Evolutionary conservation across 2,113 vertebrate species (phyloP), one percentile per base, ranked within the genome.

Genomic region (Centropristis striata): DNA sequence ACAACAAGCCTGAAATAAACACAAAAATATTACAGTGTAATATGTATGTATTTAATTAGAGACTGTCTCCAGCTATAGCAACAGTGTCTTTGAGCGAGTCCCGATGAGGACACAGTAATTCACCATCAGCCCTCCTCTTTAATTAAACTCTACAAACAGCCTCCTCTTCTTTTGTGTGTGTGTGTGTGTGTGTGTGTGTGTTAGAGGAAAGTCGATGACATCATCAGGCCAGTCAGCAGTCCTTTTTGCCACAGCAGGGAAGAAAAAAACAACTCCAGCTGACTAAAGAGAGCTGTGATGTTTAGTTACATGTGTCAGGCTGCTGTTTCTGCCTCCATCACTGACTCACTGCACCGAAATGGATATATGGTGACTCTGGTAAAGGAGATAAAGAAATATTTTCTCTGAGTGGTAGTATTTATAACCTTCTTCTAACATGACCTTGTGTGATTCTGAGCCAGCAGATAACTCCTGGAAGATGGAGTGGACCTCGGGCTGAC

Each of bases 101-200:
- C 46, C 50, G 13, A 18, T 32, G 68, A 51, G 59, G 32, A 55
- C 54, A 71, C 54, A 51, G 44, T 79, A 75, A 49, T 9, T 82
- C 71, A 67, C 66, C 10, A 7, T 58, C 67, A 71, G 60, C 49
- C 74, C 61, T 79, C 53, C 68, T 66, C 79, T 82, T 82, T 74
- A 73, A 75, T 85, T 84, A 81, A 75, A 85, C 75, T 82, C 78
- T 18, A 59, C 57, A 74, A 73, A 84, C 70, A 79, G 81, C 73
- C 53, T 61, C 71, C 44, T 64, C 68, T 37, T 49, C 57, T 23
- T 49, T 50, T 39, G 49, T 55, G 27, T 5, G 65, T 47, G 49
- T 47, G 53, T 59, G 54, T 59, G 21, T 75, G 37, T 54, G 36
- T 41, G 57, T 60, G 59, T 28, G 27, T 60, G 55, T 50, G 28